phyloP scores from a whole-genome alignment of 2,113 vertebrate genomes.

The Xiphophorus maculatus region DNA sequence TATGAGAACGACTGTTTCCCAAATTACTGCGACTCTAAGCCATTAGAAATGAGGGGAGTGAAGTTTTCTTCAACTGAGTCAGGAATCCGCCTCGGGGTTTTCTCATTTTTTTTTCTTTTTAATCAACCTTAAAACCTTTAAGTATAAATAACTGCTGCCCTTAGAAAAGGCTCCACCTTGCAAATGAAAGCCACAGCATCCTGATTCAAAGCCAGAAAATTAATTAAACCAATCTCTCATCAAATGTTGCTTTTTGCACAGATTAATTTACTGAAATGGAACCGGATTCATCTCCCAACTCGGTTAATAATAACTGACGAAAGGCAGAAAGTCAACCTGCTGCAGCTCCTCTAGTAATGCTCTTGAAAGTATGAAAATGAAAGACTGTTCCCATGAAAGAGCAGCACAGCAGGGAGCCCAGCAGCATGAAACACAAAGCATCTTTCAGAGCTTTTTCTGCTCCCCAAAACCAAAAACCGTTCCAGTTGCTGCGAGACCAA shows the following conservation, averaged over 20 bases:
- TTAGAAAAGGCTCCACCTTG: conserved; percentile 22
- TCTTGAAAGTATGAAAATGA: conserved; percentile 31
- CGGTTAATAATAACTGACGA: conserved; percentile 24
- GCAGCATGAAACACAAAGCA: conserved; percentile 28
- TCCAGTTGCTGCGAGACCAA: conserved; percentile 5
- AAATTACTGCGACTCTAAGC: too few species aligned
- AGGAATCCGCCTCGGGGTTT: too few species aligned
- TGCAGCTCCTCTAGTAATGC: conserved; percentile 30
- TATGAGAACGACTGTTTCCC: too few species aligned
- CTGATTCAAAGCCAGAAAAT: conserved; percentile 26
- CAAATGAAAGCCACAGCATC: neutral
- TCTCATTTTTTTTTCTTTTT: too few species aligned
- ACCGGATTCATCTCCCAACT: neutral
- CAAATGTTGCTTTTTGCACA: conserved; percentile 30
- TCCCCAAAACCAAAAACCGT: conserved; percentile 6
- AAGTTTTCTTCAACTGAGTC: too few species aligned
- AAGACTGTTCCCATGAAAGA: conserved; percentile 24
- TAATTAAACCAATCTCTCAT: conserved; percentile 41
- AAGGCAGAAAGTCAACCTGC: conserved; percentile 32
- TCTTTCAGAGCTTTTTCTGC: conserved; percentile 10
- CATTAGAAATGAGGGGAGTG: too few species aligned
- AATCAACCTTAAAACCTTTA: conserved; percentile 38
- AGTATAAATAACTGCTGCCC: conserved; percentile 24
- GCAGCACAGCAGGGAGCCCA: conserved; percentile 14
- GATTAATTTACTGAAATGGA: conserved; percentile 50